Conservation (phyloP, 2,797 vertebrate genomes). For the Mormyrops boulengeri region DNA sequence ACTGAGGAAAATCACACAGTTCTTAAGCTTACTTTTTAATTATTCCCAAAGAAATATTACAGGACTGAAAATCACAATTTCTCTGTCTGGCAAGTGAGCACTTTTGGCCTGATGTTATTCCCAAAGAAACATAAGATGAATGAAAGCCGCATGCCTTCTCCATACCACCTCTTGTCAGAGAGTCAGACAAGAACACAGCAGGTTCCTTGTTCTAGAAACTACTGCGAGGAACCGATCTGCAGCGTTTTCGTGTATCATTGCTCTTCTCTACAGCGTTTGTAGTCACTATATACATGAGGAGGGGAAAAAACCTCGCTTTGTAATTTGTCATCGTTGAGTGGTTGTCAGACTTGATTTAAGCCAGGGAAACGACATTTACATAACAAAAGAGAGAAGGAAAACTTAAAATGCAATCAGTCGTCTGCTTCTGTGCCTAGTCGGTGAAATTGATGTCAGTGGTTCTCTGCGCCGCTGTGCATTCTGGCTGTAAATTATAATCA, state of each 20-base stretch:
- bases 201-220: background rate
- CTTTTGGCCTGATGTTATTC: background rate
- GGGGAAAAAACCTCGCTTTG: background rate
- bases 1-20: background rate
- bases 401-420: slow-evolving; percentile 12
- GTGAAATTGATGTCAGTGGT: background rate
- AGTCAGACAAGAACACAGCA: background rate
- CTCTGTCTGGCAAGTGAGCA: background rate
- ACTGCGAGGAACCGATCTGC: background rate
- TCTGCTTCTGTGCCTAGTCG: background rate
- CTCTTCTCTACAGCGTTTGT: background rate
- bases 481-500: slow-evolving; percentile 11
- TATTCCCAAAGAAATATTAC: background rate
- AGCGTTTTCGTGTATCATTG: background rate
- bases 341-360: slow-evolving; percentile 8
- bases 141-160: background rate
- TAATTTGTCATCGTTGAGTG: slow-evolving; percentile 16
- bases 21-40: background rate
- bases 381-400: slow-evolving; percentile 14
- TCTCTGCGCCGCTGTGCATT: background rate
- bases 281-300: background rate
- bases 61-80: background rate
- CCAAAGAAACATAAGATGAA: background rate
- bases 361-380: background rate
- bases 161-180: background rate